Conservation (phyloP, 1,140 invertebrate genomes). For the Capitella teleta region DNA sequence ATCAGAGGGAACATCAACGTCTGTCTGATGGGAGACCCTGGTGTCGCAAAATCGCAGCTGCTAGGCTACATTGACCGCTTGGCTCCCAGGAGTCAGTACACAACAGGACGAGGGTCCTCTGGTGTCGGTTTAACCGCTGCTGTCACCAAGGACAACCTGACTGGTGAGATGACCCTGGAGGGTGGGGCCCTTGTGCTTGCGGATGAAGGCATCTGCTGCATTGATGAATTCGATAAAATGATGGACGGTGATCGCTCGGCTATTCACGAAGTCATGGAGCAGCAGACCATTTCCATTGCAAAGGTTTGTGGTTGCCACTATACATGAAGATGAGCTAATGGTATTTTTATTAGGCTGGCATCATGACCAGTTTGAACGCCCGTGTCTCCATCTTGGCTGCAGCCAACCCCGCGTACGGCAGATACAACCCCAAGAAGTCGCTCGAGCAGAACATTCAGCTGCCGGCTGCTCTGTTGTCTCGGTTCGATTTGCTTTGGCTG, state of each 20-base stretch:
- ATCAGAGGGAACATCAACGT: conserved; percentile 89
- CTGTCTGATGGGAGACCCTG: conserved; percentile 98
- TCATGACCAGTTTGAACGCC: conserved; percentile 94
- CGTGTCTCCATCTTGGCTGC: conserved; percentile 94
- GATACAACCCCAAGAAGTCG: conserved; percentile 89
- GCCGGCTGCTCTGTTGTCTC: conserved; percentile 91
- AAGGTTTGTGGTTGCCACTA: conserved; percentile 53
- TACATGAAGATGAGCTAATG: too few species aligned
- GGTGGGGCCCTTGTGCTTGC: conserved; percentile 96
- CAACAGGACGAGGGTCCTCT: conserved; percentile 90
- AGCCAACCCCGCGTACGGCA: conserved; percentile 95
- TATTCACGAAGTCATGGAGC: conserved; percentile 98
- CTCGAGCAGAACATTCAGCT: conserved; percentile 97
- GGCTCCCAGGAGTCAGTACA: conserved; percentile 78
- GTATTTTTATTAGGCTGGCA: conserved; percentile 63
- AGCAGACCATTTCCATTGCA: conserved; percentile 98
- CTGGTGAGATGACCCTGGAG: conserved; percentile 93
- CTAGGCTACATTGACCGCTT: conserved; percentile 89
- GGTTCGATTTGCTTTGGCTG: conserved; percentile 96
- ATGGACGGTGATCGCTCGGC: conserved; percentile 87
- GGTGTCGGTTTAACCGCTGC: conserved; percentile 97
- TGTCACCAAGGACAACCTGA: conserved; percentile 93
- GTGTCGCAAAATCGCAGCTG: conserved; percentile 96
- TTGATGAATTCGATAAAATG: conserved; percentile 99
- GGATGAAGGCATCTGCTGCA: conserved; percentile 89